phyloP scores from a whole-genome alignment of 2,797 vertebrate species.

The Clarias platycephalus region DNA sequence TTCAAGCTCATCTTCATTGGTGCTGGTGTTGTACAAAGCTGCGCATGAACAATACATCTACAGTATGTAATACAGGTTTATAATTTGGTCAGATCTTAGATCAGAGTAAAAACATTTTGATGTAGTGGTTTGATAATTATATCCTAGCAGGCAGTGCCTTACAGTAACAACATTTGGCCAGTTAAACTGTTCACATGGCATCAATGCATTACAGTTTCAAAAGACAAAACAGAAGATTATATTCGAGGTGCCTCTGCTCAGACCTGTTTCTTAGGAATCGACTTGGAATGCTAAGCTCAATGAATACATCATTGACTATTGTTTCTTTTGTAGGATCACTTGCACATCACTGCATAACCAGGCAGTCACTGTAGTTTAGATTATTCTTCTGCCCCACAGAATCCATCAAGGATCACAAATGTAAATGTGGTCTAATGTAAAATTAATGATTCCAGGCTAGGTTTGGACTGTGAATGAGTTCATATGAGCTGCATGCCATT shows the following conservation, averaged over 20 bases:
- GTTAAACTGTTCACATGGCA: conserved; percentile 21
- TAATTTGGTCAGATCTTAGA: conserved; percentile 4
- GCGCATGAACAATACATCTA: conserved; percentile 3
- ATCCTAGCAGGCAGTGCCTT: not conserved
- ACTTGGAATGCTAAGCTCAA: conserved; percentile 25
- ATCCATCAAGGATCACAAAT: conserved; percentile 28
- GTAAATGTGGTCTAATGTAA: conserved; percentile 33
- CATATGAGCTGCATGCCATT: conserved; percentile 22
- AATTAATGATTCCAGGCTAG: conserved; percentile 21
- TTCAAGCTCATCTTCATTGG: conserved; percentile 37
- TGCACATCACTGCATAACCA: not conserved
- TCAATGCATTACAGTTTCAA: conserved; percentile 36
- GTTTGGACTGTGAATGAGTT: conserved; percentile 13
- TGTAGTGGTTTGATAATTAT: not conserved
- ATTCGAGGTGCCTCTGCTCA: conserved; percentile 31
- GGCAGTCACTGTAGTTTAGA: conserved; percentile 44
- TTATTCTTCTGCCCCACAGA: conserved; percentile 48
- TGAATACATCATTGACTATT: conserved; percentile 40
- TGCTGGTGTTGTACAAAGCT: conserved; percentile 33
- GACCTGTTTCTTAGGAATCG: conserved; percentile 30
- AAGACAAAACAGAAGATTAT: conserved; percentile 17
- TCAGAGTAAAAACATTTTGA: not conserved
- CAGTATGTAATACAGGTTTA: not conserved
- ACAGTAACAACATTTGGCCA: conserved; percentile 12
- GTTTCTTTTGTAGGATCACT: conserved; percentile 26